Conservation (phyloP, 2,888 invertebrate species). For the Panopea generosa region DNA sequence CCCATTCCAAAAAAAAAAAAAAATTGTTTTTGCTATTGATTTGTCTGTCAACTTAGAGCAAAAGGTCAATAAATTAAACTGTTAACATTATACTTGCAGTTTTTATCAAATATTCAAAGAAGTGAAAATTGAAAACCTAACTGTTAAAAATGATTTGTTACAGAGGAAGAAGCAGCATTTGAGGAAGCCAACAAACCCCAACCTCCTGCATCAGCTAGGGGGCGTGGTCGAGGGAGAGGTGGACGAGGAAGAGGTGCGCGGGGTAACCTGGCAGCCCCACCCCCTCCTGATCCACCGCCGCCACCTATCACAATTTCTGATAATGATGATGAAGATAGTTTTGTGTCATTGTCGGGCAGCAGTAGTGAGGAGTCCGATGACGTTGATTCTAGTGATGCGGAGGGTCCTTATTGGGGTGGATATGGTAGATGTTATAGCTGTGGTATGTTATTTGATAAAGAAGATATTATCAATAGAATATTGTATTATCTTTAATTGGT, state of each 20-base stretch:
- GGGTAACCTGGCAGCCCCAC: constrained; percentile 26
- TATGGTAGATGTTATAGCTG: constrained; percentile 88
- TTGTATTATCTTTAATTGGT: too few relatives aligned
- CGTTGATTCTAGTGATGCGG: constrained; percentile 61
- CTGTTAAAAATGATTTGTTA: too few relatives aligned
- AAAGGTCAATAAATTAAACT: too few relatives aligned
- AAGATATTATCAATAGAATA: too few relatives aligned
- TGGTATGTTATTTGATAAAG: constrained; percentile 84
- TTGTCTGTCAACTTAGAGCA: too few relatives aligned
- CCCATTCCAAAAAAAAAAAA: too few relatives aligned
- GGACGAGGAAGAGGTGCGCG: constrained; percentile 46
- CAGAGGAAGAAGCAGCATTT: constrained; percentile 70
- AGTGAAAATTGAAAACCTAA: too few relatives aligned
- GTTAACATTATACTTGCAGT: too few relatives aligned
- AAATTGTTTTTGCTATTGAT: too few relatives aligned
- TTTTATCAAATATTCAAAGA: too few relatives aligned
- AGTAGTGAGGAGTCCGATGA: constrained; percentile 27
- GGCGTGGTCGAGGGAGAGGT: constrained; percentile 58
- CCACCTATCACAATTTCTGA: constrained; percentile 49
- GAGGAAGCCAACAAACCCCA: constrained; percentile 60
- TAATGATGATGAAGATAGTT: constrained; percentile 37
- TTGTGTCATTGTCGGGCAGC: constrained; percentile 19
- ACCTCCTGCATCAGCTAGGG: constrained; percentile 29
- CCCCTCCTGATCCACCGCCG: constrained; percentile 16
- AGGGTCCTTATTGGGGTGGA: constrained; percentile 87